These are phyloP conservation scores for Spodoptera littoralis DNA, from an alignment of 2,888 invertebrate genomes.

Conservation along the genomic window DNA sequence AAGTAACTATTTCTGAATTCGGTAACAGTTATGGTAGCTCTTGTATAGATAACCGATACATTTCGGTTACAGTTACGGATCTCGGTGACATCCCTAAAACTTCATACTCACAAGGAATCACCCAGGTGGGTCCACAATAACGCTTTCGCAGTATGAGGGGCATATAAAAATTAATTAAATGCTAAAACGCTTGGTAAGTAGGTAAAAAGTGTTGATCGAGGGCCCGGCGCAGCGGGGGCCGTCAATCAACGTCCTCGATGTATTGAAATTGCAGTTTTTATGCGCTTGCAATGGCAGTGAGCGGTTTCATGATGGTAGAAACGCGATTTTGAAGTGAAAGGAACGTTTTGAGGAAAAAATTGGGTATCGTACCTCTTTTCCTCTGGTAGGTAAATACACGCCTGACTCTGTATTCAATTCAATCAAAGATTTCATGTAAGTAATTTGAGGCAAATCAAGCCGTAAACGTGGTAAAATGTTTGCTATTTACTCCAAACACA, in stretches of 20 bases:
- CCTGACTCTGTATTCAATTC: no score
- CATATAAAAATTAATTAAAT: conserved; percentile 60
- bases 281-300: conserved; percentile 41
- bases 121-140: conserved; percentile 45
- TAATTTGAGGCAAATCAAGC: no score
- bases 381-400: no score
- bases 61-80: no score
- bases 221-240: conserved; percentile 68
- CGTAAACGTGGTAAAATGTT: no score
- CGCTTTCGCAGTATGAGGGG: conserved; percentile 28
- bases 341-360: neutral
- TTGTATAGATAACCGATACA: no score
- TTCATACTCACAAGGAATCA: conserved; percentile 4
- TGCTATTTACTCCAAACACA: no score
- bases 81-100: no score
- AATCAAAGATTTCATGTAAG: no score
- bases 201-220: conserved; percentile 68
- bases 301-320: conserved; percentile 22
- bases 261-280: conserved; percentile 69
- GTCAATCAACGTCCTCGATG: conserved; percentile 75
- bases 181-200: conserved; percentile 65
- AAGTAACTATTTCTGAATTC: no score
- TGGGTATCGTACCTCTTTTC: no score
- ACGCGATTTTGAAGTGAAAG: conserved; percentile 26
- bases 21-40: no score